Conservation (phyloP, 2,888 invertebrate species). For the Branchipolynoe longqiensis region DNA sequence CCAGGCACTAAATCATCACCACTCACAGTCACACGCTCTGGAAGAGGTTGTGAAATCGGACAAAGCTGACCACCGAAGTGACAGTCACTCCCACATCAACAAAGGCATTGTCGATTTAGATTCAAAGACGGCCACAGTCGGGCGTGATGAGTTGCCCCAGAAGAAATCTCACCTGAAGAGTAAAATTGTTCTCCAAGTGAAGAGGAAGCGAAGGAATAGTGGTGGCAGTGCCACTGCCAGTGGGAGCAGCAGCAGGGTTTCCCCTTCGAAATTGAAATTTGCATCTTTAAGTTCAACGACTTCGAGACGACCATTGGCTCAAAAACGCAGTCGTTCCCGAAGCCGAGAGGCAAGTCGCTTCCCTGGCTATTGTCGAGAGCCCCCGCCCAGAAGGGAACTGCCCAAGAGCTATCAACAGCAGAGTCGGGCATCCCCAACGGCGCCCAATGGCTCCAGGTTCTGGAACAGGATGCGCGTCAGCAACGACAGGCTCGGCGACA, state of each 20-base stretch:
- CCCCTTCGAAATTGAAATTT: neutral
- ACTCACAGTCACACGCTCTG: too few species aligned
- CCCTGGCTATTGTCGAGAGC: constrained; percentile 5
- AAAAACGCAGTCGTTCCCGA: neutral
- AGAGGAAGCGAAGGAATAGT: neutral
- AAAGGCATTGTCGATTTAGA: too few species aligned
- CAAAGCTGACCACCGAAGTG: too few species aligned
- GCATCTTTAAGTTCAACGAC: neutral
- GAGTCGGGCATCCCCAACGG: too few species aligned
- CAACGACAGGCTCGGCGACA: too few species aligned
- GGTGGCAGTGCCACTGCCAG: neutral
- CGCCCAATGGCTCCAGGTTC: too few species aligned
- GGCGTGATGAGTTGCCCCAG: neutral
- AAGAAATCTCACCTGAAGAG: neutral
- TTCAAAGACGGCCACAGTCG: too few species aligned
- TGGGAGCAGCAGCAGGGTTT: neutral
- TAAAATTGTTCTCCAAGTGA: neutral
- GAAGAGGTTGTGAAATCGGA: too few species aligned
- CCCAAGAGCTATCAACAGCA: constrained; percentile 38
- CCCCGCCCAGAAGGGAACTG: neutral
- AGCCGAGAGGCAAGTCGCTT: constrained; percentile 3
- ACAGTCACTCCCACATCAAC: too few species aligned
- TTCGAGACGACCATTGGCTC: neutral
- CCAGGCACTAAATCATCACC: too few species aligned
- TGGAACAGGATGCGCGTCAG: too few species aligned